Evolutionary conservation across 2,888 invertebrate species (phyloP), one percentile per base, ranked within the genome.

Genomic region (Gandaritis pyraliata): DNA sequence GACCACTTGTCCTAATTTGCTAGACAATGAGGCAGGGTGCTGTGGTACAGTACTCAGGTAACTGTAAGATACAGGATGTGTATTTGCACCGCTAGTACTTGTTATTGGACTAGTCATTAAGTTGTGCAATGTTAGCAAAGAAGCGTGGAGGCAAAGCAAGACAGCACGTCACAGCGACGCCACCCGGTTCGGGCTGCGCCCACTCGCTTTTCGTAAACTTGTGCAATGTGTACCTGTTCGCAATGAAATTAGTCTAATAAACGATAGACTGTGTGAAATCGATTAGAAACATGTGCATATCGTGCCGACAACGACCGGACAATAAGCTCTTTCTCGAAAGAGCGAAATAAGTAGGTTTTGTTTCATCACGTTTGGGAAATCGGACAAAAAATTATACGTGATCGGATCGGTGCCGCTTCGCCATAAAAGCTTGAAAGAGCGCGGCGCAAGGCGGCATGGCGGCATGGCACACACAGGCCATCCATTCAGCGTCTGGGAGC

Each of bases 401-500:
- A 81, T 78, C 77, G 78, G 74, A 78, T 78, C 77, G 75, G 75
- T 74, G 73, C 64, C 66, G 67, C 68, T 64, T 47, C 70, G 68
- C 74, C 74, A 76, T 78, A 77, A 81, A 78, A 80, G 74, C 74
- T 75, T 69, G 73, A 72, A 72, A 73, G 43, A 45, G 73, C 72
- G 43, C 43, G 43, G 16, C 16, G 39, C 39, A n/a, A n/a, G n/a
- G 66, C 77, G 73, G 77, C 77, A 66, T 41, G n/a, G 66, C 77
- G 73, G 77, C 77, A 66, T 70, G 74, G 72, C 63, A 77, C 65
- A 41, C 39, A 43, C 43, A 43, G 16, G 6, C 23, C 41, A 79
- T 78, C 83, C 89, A 88, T 88, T 90, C 84, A 89, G 86, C 79
- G 80, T 76, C 82, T 80, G 85, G 87, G 83, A 84, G 88, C 85